Evolutionary conservation across 2,113 vertebrate species (phyloP), one percentile per base, ranked within the genome.

Genomic region (Nanger granti): DNA sequence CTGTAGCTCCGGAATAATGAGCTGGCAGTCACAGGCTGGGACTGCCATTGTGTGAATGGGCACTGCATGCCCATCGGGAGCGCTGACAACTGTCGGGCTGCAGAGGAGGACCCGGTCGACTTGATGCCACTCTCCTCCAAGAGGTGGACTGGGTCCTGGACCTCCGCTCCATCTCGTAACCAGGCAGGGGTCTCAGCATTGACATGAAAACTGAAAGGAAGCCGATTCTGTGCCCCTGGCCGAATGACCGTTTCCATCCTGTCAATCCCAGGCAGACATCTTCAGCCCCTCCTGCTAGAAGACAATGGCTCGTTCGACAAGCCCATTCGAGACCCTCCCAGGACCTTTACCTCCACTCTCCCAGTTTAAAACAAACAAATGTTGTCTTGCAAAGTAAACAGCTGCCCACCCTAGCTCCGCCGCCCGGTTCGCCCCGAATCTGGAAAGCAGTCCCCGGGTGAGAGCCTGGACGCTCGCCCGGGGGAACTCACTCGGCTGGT

Each of bases 401-500:
- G 26, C 73, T 66, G 84, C 20, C 54, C 69, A 34, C 10, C 3
- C 85, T 4, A 49, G 34, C 59, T 54, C 17, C 41, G 2, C 80
- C 9, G 26, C 37, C 59, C 0, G 4, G 69, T 76, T 73, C 34
- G 4, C 34, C 82, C 49, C 8, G 10, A 60, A 37, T 79, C 66
- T 41, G 28, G 34, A 73, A 79, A 44, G 14, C 85, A 49, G 83
- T 18, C 24, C 49, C 2, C 9, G 12, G 87, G 41, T 4, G 49
- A 6, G 54, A 79, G 90, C 62, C 37, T 8, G 89, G 57, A 14
- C 9, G 41, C 66, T 10, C 8, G 54, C 54, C 7, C 0, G 22
- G 28, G 73, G 7, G 66, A 98, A 99, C 99, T 99, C 99, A 99
- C 99, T 83, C 98, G 98, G 44, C 99, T 95, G n/a, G 99, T 99